phyloP scores from a whole-genome alignment of 2,888 invertebrate genomes.

The Atethmia centrago region DNA sequence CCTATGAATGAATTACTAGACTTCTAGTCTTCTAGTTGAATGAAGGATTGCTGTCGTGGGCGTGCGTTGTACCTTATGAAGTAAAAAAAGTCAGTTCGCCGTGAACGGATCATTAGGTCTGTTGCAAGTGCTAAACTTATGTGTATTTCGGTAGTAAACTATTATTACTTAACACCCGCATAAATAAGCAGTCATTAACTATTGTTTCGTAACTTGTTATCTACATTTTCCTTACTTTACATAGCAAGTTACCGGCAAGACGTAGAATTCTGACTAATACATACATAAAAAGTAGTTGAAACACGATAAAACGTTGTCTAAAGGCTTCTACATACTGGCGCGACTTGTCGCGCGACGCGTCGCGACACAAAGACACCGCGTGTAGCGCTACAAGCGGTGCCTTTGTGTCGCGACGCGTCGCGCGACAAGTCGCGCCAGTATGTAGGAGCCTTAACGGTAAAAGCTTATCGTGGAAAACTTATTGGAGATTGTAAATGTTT shows the following conservation, averaged over 20 bases:
- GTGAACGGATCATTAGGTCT: constrained; percentile 60
- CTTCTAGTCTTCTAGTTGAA: neutral
- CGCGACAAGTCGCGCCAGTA: too few species aligned
- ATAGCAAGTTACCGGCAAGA: neutral
- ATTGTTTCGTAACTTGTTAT: constrained; percentile 51
- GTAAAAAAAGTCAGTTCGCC: constrained; percentile 39
- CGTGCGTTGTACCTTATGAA: constrained; percentile 40
- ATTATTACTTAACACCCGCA: constrained; percentile 56
- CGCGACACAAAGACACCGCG: too few species aligned
- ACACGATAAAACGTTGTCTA: neutral
- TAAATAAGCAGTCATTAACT: constrained; percentile 36
- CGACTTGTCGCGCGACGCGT: too few species aligned
- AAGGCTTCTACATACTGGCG: too few species aligned
- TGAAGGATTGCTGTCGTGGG: neutral
- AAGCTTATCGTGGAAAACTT: too few species aligned
- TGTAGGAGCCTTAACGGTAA: too few species aligned
- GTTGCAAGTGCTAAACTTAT: constrained; percentile 61
- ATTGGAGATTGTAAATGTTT: neutral
- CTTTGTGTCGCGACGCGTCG: too few species aligned
- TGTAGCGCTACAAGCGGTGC: too few species aligned
- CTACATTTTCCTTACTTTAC: constrained; percentile 34
- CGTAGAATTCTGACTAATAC: neutral
- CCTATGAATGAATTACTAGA: neutral
- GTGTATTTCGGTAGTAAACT: constrained; percentile 46
- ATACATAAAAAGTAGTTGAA: neutral